phyloP scores from a whole-genome alignment of 1,140 invertebrate genomes.

The Batillaria attramentaria region DNA sequence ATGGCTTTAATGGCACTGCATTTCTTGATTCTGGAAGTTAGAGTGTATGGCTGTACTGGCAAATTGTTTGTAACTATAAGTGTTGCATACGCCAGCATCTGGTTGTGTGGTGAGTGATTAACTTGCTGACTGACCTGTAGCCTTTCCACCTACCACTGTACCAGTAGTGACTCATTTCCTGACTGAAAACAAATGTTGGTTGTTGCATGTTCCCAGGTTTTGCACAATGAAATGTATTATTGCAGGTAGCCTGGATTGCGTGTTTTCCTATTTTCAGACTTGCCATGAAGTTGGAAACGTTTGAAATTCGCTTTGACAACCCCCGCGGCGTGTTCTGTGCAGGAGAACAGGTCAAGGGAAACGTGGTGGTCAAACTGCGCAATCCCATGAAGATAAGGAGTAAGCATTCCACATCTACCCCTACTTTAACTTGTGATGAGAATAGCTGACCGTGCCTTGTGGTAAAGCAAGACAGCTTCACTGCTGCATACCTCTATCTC shows the following conservation, averaged over 20 bases:
- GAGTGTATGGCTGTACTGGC: too few relatives aligned
- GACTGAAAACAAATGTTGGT: neutral
- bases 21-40: too few relatives aligned
- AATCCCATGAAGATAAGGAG: slow-evolving; percentile 61
- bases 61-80: too few relatives aligned
- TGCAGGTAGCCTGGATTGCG: too few relatives aligned
- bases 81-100: too few relatives aligned
- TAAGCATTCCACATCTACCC: slow-evolving; percentile 37
- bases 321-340: slow-evolving; percentile 48
- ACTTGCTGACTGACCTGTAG: neutral
- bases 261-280: neutral
- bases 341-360: slow-evolving; percentile 48
- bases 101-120: neutral
- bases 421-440: neutral
- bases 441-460: too few relatives aligned
- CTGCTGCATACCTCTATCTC: too few relatives aligned
- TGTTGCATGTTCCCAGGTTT: neutral
- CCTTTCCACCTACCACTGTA: neutral
- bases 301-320: slow-evolving; percentile 56
- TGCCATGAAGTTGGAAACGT: slow-evolving; percentile 55
- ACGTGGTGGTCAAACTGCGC: slow-evolving; percentile 44
- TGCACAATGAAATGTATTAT: too few relatives aligned
- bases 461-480: too few relatives aligned
- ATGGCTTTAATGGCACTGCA: too few relatives aligned
- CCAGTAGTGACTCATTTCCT: neutral